A percentile compares a stretch with the other conserved stretches of the same genome.
phyloP scores from a whole-genome alignment of 1,140 invertebrate species.

The Steinernema feltiae region DNA sequence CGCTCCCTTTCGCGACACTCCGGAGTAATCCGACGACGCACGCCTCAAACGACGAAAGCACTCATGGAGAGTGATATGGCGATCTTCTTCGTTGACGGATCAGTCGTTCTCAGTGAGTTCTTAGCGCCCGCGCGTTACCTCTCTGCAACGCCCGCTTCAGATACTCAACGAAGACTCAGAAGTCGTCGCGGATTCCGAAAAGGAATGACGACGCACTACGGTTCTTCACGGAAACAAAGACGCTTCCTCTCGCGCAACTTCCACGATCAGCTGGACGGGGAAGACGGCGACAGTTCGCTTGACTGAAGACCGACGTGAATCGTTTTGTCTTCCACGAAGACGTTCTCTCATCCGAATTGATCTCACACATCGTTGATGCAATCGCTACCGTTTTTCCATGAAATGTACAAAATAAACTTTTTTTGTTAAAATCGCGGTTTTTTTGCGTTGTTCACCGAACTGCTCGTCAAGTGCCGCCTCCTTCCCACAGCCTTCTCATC shows the following conservation, averaged over 20 bases:
- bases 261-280: not conserved
- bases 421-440: not conserved
- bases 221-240: not conserved
- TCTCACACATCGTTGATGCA: not conserved
- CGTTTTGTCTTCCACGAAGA: not conserved
- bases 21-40: not conserved
- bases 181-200: not conserved
- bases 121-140: not conserved
- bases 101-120: not conserved
- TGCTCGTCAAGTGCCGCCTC: no score
- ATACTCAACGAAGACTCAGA: not conserved
- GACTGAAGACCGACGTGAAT: not conserved
- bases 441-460: not conserved
- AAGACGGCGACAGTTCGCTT: not conserved
- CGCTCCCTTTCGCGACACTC: not conserved
- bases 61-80: not conserved
- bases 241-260: not conserved
- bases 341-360: not conserved
- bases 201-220: not conserved
- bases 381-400: not conserved
- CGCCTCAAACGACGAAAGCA: not conserved
- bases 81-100: slow-evolving; percentile 2
- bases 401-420: not conserved
- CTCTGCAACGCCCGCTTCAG: not conserved
- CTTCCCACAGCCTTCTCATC: no score